phyloP scores from a whole-genome alignment of 2,113 vertebrate genomes.

The Takifugu flavidus region DNA sequence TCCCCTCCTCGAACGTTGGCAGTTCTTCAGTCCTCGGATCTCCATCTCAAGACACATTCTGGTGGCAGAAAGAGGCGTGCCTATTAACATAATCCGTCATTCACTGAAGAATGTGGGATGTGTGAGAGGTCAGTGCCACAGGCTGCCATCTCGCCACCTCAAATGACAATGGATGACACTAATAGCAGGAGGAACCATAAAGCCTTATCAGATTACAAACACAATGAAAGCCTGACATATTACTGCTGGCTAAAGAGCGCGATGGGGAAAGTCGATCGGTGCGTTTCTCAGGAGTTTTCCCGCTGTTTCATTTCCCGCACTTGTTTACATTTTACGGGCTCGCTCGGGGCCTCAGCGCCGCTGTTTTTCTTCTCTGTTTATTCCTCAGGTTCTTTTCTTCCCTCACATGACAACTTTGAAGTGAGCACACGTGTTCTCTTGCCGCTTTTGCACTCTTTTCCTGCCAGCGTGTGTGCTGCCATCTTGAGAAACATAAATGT shows the following conservation, averaged over 20 bases:
- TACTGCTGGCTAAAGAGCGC: slow-evolving; percentile 59
- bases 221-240: slow-evolving; percentile 69
- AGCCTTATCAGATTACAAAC: slow-evolving; percentile 67
- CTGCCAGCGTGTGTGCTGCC: slow-evolving; percentile 36
- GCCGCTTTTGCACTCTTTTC: slow-evolving; percentile 39
- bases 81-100: slow-evolving; percentile 47
- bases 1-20: slow-evolving; percentile 1
- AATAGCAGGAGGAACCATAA: slow-evolving; percentile 66
- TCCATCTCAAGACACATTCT: slow-evolving; percentile 45
- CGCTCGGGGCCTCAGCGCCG: slow-evolving; percentile 17
- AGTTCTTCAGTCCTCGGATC: slow-evolving; percentile 1
- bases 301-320: slow-evolving; percentile 49
- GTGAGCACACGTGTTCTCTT: slow-evolving; percentile 31
- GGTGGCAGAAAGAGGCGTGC: slow-evolving; percentile 51
- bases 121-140: slow-evolving; percentile 57
- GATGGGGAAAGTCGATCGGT: slow-evolving; percentile 51
- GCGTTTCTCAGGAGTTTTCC: slow-evolving; percentile 52
- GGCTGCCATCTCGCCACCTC: slow-evolving; percentile 61
- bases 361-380: slow-evolving; percentile 34
- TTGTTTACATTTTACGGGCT: slow-evolving; percentile 46
- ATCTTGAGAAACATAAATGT: slow-evolving; percentile 66
- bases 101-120: slow-evolving; percentile 34
- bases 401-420: slow-evolving; percentile 46
- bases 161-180: slow-evolving; percentile 68
- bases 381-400: slow-evolving; percentile 22